Percentiles rank a stretch among this genome's conserved stretches.
Conservation (phyloP, 2,797 vertebrate genomes). For the Naso thynnoides region DNA sequence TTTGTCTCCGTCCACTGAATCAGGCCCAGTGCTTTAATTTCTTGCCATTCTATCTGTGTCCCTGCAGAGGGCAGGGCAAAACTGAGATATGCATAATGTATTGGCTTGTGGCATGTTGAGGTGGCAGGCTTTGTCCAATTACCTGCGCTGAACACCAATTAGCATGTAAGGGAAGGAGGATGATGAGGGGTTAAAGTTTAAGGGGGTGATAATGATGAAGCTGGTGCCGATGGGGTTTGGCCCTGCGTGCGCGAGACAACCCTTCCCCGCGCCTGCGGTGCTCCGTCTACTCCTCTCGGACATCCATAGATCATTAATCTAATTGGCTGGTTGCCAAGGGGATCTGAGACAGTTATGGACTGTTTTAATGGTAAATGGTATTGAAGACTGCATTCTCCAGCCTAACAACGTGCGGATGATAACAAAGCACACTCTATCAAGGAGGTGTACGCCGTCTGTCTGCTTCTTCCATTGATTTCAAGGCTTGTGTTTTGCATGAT, state of each 20-base stretch:
- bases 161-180: constrained; percentile 78
- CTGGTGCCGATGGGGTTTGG: constrained; percentile 74
- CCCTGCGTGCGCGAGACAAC: constrained; percentile 55
- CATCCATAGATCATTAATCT: constrained; percentile 85
- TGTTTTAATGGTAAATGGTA: constrained; percentile 81
- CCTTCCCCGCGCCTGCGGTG: constrained; percentile 48
- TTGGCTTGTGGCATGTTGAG: constrained; percentile 69
- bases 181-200: constrained; percentile 85
- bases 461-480: constrained; percentile 64
- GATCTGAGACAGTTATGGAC: constrained; percentile 77
- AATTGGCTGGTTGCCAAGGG: constrained; percentile 82
- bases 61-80: constrained; percentile 50
- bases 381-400: constrained; percentile 68
- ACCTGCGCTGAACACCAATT: constrained; percentile 80
- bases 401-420: constrained; percentile 68
- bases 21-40: constrained; percentile 28
- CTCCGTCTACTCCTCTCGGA: constrained; percentile 71
- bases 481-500: constrained; percentile 78
- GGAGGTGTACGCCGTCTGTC: constrained; percentile 53
- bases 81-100: constrained; percentile 73
- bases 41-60: constrained; percentile 33
- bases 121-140: constrained; percentile 78
- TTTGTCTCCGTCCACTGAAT: constrained; percentile 16
- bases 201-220: constrained; percentile 85
- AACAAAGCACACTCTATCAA: constrained; percentile 68